A percentile compares a stretch with the other conserved stretches of the same genome.
These are phyloP conservation scores for Belgica antarctica DNA, from an alignment of 2,888 invertebrate genomes.

Conservation along the genomic window DNA sequence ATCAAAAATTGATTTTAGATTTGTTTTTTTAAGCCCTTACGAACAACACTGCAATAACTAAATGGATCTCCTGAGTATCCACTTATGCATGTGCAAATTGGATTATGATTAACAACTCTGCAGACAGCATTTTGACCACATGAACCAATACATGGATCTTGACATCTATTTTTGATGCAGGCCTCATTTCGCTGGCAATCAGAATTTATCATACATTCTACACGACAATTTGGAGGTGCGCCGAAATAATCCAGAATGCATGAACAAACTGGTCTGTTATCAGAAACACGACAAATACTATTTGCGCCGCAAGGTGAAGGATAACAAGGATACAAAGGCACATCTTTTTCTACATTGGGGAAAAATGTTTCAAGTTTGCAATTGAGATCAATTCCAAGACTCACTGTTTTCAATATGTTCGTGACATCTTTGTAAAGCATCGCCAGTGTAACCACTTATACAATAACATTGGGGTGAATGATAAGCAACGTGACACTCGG, in stretches of 20 bases:
- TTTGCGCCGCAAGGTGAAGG: conserved; percentile 66
- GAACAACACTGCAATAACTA: conserved; percentile 67
- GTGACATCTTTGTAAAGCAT: conserved; percentile 74
- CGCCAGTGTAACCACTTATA: conserved; percentile 71
- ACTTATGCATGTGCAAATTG: conserved; percentile 76
- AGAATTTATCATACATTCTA: conserved; percentile 79
- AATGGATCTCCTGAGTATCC: conserved; percentile 81
- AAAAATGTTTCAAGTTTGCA: background rate
- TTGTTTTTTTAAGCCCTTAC: conserved; percentile 55
- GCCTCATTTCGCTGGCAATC: conserved; percentile 79
- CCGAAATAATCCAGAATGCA: conserved; percentile 63
- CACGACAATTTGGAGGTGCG: conserved; percentile 64
- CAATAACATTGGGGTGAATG: conserved; percentile 80
- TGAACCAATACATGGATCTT: conserved; percentile 78
- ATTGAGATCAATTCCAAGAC: conserved; percentile 38
- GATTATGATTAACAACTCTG: conserved; percentile 80
- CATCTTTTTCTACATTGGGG: conserved; percentile 42
- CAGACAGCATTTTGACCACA: conserved; percentile 80
- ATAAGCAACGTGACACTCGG: conserved; percentile 77
- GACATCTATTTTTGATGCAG: conserved; percentile 76
- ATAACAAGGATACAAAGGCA: conserved; percentile 58
- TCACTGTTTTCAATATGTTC: conserved; percentile 56
- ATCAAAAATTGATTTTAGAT: background rate
- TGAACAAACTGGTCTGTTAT: conserved; percentile 62
- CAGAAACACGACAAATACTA: conserved; percentile 48